Base-by-base conservation (phyloP, 2,797 vertebrate species). In the Echeneis naucrates region DNA sequence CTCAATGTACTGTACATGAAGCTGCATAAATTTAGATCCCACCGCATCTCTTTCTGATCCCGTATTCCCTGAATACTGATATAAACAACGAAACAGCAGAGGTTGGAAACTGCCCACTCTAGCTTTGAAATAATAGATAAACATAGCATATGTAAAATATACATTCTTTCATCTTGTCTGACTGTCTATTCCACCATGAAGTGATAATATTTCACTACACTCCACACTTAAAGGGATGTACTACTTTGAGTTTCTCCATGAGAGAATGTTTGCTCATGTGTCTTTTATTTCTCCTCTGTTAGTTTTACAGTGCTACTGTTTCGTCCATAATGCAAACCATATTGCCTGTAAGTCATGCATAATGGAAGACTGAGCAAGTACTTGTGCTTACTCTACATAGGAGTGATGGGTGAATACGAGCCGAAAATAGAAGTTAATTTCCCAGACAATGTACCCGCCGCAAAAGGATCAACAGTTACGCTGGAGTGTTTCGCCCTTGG, bases 361-460 rank as follows among this genome's bases (percentile, higher is more conserved):
- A 91, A 91, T 88, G 79, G 77, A 92, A 72, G 58, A 72, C 73
- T 89, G 78, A 85, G 77, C 68, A 58, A 65, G 40, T 89, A 83
- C 77, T 81, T 84, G 77, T 84, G 82, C 78, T 85, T 88, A 67
- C 77, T 87, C 80, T 82, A 62, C 61, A 2, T 64, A 99, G 97
- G 97, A 86, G 94, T 95, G 78, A 99, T 99, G 97, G 97, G 97
- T 38, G 97, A 99, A 93, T 99, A 99, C 11, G 97, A 99, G 90
- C 97, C 97, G n/a, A 98, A 98, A 95, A 98, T 99, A 93, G 97
- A 99, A 96, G 96, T 99, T 91, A 93, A 97, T 94, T 98, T 98
- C 89, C 95, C 97, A 69, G 97, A 99, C 91, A 96, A 94, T 2
- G 95, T 99, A 65, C 96, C 96, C 45, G 95, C 96, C 42, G 96